Evolutionary conservation across 2,113 vertebrate genomes (phyloP).

Genomic region (Manacus vitellinus): DNA sequence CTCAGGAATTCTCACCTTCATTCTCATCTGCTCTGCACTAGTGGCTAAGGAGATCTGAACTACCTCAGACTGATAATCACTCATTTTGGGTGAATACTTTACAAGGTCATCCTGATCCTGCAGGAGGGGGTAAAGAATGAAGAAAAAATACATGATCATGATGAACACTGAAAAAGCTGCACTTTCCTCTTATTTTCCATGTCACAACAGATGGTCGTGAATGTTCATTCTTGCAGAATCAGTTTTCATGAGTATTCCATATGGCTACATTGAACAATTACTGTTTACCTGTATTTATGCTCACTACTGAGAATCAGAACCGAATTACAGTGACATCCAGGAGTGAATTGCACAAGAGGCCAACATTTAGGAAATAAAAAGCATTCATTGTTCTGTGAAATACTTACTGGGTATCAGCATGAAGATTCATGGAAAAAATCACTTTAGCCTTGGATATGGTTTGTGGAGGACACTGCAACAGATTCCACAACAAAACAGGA

Average conservation of each 20-base stretch:
- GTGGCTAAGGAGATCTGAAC: not conserved
- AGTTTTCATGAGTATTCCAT: not conserved
- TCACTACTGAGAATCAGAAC: not conserved
- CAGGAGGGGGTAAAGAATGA: not conserved
- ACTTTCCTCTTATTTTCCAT: not conserved
- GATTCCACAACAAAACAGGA: slow-evolving; percentile 53
- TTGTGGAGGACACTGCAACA: slow-evolving; percentile 67
- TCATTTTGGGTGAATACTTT: not conserved
- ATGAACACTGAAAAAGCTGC: not conserved
- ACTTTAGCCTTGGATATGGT: slow-evolving; percentile 63
- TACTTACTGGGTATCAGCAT: not conserved
- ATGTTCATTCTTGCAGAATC: not conserved
- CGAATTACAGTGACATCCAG: not conserved
- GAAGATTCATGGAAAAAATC: slow-evolving; percentile 53
- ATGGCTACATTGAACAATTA: not conserved
- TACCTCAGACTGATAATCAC: not conserved
- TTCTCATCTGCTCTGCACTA: not conserved
- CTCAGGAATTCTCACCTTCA: not conserved
- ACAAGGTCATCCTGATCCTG: not conserved
- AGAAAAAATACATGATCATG: not conserved
- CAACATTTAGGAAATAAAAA: not conserved
- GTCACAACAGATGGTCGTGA: not conserved
- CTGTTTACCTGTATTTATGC: not conserved
- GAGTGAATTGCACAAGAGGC: not conserved
- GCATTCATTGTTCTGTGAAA: not conserved